Conservation (phyloP, 2,113 vertebrate species). For the Percopsis transmontana region DNA sequence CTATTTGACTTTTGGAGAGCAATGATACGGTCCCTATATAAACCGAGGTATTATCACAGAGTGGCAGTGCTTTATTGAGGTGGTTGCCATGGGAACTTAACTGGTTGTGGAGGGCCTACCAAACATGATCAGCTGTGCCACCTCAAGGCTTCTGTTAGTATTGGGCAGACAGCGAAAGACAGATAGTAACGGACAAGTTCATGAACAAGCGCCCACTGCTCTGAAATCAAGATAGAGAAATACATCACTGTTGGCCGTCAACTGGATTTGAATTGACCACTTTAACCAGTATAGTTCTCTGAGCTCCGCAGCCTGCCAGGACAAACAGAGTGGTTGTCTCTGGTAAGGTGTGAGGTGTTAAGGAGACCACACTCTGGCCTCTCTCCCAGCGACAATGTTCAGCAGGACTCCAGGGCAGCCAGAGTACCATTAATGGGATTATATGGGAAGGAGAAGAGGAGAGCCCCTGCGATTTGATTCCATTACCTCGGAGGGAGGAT, state of each 20-base stretch:
- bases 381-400: slow-evolving; percentile 41
- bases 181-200: neutral
- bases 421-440: slow-evolving; percentile 67
- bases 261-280: too few relatives aligned
- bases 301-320: neutral
- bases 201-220: slow-evolving; percentile 1
- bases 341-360: slow-evolving; percentile 36
- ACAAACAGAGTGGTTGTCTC: neutral
- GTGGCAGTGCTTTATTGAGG: slow-evolving; percentile 27
- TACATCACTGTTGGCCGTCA: neutral
- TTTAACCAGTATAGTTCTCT: too few relatives aligned
- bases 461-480: slow-evolving; percentile 4
- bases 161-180: neutral
- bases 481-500: too few relatives aligned
- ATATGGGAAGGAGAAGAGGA: slow-evolving; percentile 27
- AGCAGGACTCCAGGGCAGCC: slow-evolving; percentile 35
- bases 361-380: slow-evolving; percentile 43
- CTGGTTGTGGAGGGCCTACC: slow-evolving; percentile 26
- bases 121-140: slow-evolving; percentile 16
- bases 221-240: neutral
- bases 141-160: slow-evolving; percentile 15
- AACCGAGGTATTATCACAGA: slow-evolving; percentile 46
- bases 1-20: slow-evolving; percentile 38
- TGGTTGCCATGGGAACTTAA: slow-evolving; percentile 54
- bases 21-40: slow-evolving; percentile 40